phyloP scores from a whole-genome alignment of 2,797 vertebrate species.

The Vireo griseus region DNA sequence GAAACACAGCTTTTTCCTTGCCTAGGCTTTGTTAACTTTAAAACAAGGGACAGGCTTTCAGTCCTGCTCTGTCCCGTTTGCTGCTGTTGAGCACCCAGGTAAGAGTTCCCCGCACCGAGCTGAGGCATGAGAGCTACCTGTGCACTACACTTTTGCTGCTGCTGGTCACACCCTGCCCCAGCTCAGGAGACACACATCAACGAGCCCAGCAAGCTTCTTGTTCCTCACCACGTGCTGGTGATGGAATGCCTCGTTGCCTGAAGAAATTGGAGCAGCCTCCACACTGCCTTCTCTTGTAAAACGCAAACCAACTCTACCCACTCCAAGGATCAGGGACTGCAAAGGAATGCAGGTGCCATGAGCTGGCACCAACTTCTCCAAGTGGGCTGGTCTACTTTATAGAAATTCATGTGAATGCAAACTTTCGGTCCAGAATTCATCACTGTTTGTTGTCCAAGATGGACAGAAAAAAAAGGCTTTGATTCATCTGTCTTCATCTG shows the following conservation, averaged over 20 bases:
- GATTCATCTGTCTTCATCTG: not conserved
- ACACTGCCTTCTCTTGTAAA: not conserved
- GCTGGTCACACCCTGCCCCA: not conserved
- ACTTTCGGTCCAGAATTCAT: not conserved
- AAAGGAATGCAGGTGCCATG: not conserved
- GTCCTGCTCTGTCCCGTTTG: not conserved
- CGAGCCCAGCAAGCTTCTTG: not conserved
- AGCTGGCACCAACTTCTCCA: not conserved
- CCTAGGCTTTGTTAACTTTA: not conserved
- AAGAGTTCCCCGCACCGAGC: not conserved
- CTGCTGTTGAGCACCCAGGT: not conserved
- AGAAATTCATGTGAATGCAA: not conserved
- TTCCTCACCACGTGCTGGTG: not conserved
- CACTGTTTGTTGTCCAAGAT: not conserved
- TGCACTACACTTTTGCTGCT: not conserved
- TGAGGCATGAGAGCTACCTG: not conserved
- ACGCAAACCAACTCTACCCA: not conserved
- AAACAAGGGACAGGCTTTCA: not conserved
- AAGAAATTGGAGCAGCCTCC: not conserved
- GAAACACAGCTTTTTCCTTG: not conserved
- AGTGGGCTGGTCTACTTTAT: not conserved
- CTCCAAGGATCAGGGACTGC: not conserved
- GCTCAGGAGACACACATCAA: not conserved
- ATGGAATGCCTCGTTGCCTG: not conserved
- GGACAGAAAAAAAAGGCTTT: not conserved